A percentile compares a stretch with the other conserved stretches of the same genome.
phyloP scores from a whole-genome alignment of 2,888 invertebrate genomes.

The Ephialtes manifestator region DNA sequence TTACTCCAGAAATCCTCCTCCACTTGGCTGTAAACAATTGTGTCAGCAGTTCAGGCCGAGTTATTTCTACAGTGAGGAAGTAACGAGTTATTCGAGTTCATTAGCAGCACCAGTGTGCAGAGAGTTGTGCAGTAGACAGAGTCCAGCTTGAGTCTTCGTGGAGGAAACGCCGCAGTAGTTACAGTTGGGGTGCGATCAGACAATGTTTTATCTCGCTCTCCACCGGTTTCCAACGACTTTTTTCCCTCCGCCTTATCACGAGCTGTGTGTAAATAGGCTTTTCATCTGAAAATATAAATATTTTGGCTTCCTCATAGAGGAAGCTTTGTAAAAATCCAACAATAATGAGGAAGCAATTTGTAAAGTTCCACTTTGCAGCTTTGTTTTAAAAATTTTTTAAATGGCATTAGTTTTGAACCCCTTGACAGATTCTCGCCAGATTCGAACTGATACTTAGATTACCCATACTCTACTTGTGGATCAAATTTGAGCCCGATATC shows the following conservation, averaged over 20 bases:
- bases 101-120: slow-evolving; percentile 43
- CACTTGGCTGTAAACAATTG: slow-evolving; percentile 59
- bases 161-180: slow-evolving; percentile 51
- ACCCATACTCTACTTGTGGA: too few species aligned
- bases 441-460: too few species aligned
- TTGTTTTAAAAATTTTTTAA: too few species aligned
- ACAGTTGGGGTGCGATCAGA: slow-evolving; percentile 62
- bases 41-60: not conserved
- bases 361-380: too few species aligned
- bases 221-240: slow-evolving; percentile 11
- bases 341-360: too few species aligned
- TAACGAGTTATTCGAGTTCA: slow-evolving; percentile 63
- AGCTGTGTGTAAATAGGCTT: not conserved
- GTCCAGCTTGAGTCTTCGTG: slow-evolving; percentile 21
- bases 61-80: not conserved
- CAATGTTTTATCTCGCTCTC: slow-evolving; percentile 6
- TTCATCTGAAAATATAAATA: slow-evolving; percentile 16
- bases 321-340: too few species aligned
- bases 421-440: too few species aligned
- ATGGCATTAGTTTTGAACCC: too few species aligned
- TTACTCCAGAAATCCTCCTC: slow-evolving; percentile 19
- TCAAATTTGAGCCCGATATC: too few species aligned
- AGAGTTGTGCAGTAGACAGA: slow-evolving; percentile 10
- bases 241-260: not conserved
- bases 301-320: too few species aligned